phyloP scores from a whole-genome alignment of 2,113 vertebrate species.

The Carettochelys insculpta region DNA sequence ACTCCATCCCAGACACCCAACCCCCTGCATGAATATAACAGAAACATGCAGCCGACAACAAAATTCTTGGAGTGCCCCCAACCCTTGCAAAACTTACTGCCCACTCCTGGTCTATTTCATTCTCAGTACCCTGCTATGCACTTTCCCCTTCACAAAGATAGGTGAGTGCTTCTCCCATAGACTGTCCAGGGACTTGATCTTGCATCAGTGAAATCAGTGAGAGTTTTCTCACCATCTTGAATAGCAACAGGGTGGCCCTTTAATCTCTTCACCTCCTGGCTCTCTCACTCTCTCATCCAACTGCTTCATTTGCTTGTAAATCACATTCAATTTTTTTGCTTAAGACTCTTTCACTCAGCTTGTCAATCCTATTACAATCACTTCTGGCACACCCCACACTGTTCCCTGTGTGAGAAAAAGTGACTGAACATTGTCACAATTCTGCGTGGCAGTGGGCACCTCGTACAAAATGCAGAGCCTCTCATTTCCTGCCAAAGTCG shows the following conservation, averaged over 20 bases:
- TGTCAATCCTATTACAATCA: not conserved
- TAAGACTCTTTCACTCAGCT: not conserved
- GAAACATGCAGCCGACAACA: too few species aligned
- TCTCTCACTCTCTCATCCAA: not conserved
- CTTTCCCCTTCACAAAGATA: not conserved
- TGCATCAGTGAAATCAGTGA: not conserved
- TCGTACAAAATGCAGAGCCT: not conserved
- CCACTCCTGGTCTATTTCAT: not conserved
- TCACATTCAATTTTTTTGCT: not conserved
- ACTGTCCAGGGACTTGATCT: not conserved
- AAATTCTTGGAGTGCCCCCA: too few species aligned
- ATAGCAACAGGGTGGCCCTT: not conserved
- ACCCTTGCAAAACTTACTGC: too few species aligned
- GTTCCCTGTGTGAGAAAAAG: not conserved
- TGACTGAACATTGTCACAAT: not conserved
- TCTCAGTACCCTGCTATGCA: not conserved
- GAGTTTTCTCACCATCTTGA: not conserved
- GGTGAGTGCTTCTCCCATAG: not conserved
- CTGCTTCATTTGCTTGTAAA: not conserved
- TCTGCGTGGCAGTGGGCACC: not conserved
- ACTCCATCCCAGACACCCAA: too few species aligned
- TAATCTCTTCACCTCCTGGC: not conserved
- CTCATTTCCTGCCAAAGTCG: not conserved
- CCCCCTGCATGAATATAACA: too few species aligned
- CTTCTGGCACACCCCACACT: not conserved